Conservation (phyloP, 2,797 vertebrate species). For the Iguana delicatissima region DNA sequence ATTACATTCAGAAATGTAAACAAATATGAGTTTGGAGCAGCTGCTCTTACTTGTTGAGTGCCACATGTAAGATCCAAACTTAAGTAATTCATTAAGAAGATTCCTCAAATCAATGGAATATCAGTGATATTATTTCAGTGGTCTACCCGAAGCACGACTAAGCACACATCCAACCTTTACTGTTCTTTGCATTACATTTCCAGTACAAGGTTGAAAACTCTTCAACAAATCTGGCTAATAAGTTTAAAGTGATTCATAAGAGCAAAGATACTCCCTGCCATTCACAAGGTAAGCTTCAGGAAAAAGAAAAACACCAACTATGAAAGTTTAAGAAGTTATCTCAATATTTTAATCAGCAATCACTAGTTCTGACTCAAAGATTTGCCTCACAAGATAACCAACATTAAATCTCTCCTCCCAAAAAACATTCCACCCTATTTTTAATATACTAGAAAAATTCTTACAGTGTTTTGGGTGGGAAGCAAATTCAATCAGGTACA, state of each 20-base stretch:
- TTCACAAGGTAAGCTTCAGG: not conserved
- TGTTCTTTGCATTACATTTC: not conserved
- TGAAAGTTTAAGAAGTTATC: not conserved
- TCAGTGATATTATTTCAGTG: too few relatives aligned
- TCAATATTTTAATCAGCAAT: not conserved
- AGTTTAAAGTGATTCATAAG: not conserved
- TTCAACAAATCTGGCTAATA: not conserved
- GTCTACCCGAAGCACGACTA: not conserved
- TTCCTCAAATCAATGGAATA: too few relatives aligned
- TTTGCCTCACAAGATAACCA: not conserved
- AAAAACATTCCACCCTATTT: not conserved
- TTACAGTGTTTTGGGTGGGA: not conserved
- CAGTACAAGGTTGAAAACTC: not conserved
- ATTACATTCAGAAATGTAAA: too few relatives aligned
- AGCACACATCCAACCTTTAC: not conserved
- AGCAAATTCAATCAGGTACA: too few relatives aligned
- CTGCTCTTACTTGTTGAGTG: too few relatives aligned
- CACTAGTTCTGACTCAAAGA: not conserved
- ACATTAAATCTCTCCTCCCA: not conserved
- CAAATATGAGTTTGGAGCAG: too few relatives aligned
- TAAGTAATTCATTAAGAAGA: too few relatives aligned
- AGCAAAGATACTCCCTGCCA: not conserved
- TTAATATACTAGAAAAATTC: not conserved
- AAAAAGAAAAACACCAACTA: not conserved
- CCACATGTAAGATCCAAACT: too few relatives aligned